phyloP scores from a whole-genome alignment of 2,888 invertebrate genomes.

The Andrena haemorrhoa region DNA sequence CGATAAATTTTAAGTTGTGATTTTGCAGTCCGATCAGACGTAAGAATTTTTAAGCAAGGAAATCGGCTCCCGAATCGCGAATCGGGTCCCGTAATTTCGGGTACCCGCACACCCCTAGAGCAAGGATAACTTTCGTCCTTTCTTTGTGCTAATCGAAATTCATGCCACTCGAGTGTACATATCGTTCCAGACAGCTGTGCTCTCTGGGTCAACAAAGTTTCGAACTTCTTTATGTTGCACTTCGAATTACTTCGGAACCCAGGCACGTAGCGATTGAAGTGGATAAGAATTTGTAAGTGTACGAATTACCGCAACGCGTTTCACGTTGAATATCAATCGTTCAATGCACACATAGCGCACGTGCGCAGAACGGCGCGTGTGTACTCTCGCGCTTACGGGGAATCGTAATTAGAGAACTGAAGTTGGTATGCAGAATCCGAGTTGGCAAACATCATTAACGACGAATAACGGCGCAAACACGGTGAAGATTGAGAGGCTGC shows the following conservation, averaged over 20 bases:
- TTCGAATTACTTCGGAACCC: background rate
- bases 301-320: background rate
- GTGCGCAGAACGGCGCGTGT: background rate
- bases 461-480: background rate
- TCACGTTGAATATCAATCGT: background rate
- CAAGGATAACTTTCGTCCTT: background rate
- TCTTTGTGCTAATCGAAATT: background rate
- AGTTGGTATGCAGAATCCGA: background rate
- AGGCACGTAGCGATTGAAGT: background rate
- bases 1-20: no score
- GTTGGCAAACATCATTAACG: conserved; percentile 27
- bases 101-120: no score
- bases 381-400: background rate
- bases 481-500: background rate
- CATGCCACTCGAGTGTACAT: background rate
- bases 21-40: no score
- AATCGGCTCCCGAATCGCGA: no score
- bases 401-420: conserved; percentile 20
- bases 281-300: background rate
- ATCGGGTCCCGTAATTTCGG: no score
- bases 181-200: background rate
- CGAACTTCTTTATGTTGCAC: background rate
- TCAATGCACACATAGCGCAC: background rate
- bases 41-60: no score
- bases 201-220: background rate